phyloP scores from a whole-genome alignment of 1,140 invertebrate species.

The Archivesica marissinica region DNA sequence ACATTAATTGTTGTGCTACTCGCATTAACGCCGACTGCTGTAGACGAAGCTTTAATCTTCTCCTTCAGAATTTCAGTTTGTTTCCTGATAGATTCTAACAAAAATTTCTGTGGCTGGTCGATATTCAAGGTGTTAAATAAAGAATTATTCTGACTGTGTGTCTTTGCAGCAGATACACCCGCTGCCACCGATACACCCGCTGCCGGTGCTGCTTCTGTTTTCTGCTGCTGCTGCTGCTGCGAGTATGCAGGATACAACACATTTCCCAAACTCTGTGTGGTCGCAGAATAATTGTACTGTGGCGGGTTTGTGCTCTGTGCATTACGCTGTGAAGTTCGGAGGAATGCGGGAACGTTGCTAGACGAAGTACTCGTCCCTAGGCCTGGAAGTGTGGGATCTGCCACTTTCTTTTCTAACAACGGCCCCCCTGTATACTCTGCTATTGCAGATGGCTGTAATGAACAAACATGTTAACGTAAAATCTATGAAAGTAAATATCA shows the following conservation, averaged over 20 bases:
- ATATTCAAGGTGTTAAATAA: background rate
- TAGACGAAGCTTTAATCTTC: constrained; percentile 22
- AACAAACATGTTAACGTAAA: background rate
- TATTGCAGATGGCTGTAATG: background rate
- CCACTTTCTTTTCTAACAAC: background rate
- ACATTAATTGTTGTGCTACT: background rate
- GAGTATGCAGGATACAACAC: background rate
- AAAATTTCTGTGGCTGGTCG: constrained; percentile 36
- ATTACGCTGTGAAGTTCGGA: background rate
- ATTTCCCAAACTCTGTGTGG: background rate
- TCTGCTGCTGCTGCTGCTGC: background rate
- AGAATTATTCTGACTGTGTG: background rate
- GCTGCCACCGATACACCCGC: background rate
- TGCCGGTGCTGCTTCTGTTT: background rate
- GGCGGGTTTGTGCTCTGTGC: background rate
- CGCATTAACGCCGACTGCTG: background rate
- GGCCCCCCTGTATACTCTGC: background rate
- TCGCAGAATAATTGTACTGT: background rate
- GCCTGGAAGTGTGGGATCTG: constrained; percentile 1
- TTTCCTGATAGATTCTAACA: constrained; percentile 59
- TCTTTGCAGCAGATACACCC: background rate
- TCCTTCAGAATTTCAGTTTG: constrained; percentile 52
- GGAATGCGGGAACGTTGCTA: constrained; percentile 19
- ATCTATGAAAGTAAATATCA: background rate
- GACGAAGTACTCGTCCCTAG: background rate